Percentiles rank a stretch among this genome's conserved stretches.
These are phyloP conservation scores for Folsomia candida DNA, from an alignment of 2,888 invertebrate species.

Conservation along the genomic window DNA sequence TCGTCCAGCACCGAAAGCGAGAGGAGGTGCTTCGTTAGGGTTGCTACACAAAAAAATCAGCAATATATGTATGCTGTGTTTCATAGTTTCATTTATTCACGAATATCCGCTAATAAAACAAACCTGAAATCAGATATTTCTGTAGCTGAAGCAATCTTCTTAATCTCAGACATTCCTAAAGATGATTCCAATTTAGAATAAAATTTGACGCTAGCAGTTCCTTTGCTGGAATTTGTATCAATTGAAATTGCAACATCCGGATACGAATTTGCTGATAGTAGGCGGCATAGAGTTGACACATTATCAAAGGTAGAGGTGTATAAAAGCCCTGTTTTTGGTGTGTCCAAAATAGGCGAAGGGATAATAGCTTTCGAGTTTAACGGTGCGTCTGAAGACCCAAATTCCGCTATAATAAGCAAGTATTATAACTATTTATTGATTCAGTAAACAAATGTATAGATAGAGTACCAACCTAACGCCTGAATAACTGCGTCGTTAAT, in stretches of 20 bases:
- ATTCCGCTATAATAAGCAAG: conserved; percentile 1
- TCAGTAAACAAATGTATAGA: background rate
- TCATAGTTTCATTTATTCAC: background rate
- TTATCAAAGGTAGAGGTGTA: conserved; percentile 25
- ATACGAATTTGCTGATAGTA: conserved; percentile 20
- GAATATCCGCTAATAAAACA: background rate
- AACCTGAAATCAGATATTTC: conserved; percentile 29
- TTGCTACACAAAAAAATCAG: background rate
- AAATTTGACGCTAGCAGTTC: conserved; percentile 13
- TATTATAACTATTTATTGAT: background rate
- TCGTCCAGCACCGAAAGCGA: conserved; percentile 61
- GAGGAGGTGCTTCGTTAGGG: conserved; percentile 16
- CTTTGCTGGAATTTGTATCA: background rate
- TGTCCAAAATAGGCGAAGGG: conserved; percentile 20
- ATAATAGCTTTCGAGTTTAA: conserved; percentile 24
- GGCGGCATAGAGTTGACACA: conserved; percentile 21
- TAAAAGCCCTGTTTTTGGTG: conserved; percentile 16
- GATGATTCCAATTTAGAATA: conserved; percentile 10
- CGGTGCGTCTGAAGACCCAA: conserved; percentile 9
- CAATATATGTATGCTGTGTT: too few relatives aligned
- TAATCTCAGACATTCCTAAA: conserved; percentile 4
- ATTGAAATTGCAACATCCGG: conserved; percentile 33
- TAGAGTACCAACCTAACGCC: conserved; percentile 53
- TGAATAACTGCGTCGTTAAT: conserved; percentile 91
- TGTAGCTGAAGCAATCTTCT: conserved; percentile 10